These are phyloP conservation scores for Ceratoteleas bidentatus DNA, from an alignment of 1,140 invertebrate genomes.

Conservation along the genomic window DNA sequence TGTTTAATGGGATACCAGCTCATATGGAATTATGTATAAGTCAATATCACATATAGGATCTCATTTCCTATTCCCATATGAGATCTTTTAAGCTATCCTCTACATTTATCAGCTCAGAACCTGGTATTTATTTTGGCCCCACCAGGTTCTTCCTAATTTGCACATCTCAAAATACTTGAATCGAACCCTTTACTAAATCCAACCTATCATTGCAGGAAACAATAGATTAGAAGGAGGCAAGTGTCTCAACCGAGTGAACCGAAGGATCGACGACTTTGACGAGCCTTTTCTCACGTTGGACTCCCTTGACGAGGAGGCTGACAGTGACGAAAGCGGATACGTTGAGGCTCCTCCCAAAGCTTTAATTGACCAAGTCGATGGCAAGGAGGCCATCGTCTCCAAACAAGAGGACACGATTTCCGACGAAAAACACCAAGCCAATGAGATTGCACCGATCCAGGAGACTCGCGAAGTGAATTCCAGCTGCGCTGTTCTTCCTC, in stretches of 20 bases:
- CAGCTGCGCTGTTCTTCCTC: constrained; percentile 28
- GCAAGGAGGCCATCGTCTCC: constrained; percentile 33
- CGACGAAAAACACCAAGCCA: constrained; percentile 18
- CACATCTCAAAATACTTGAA: not conserved
- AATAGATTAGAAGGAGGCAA: constrained; percentile 54
- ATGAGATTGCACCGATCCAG: constrained; percentile 40
- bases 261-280: constrained; percentile 69
- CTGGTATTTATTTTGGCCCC: not conserved
- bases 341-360: constrained; percentile 80
- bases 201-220: constrained; percentile 50
- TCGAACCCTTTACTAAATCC: constrained; percentile 16
- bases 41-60: no score
- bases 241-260: constrained; percentile 45
- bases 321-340: constrained; percentile 83
- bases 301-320: constrained; percentile 76
- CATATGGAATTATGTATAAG: not conserved
- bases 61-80: no score
- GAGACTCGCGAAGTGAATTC: constrained; percentile 42
- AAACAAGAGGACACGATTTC: constrained; percentile 19
- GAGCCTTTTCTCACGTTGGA: constrained; percentile 73
- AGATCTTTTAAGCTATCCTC: no score
- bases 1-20: not conserved
- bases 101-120: no score
- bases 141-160: not conserved
- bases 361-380: constrained; percentile 70